Evolutionary conservation across 2,888 invertebrate genomes (phyloP), one percentile per base, ranked within the genome.

Genomic region (Perdita meconis): DNA sequence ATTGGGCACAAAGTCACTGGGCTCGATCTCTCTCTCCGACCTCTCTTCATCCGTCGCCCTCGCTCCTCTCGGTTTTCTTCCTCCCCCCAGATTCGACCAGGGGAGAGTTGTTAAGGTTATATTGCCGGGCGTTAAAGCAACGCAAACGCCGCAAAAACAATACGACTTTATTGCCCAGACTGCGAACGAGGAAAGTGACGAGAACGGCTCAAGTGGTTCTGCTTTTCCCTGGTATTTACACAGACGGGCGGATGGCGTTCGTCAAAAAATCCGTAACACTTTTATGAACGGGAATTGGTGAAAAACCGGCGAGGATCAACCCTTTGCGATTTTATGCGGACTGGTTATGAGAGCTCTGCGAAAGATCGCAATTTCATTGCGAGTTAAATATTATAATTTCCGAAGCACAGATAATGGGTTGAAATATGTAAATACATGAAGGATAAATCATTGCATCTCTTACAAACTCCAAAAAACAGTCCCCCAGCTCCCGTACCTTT

Each of bases 61-160:
- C 51, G 38, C 74, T 56, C 34, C 30, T 60, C 24, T 30, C 44
- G 22, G 55, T 34, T 75, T 51, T 50, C n/a, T n/a, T n/a, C n/a
- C n/a, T n/a, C n/a, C n/a, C 42, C 53, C 19, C 26, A 24, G 60
- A 55, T 60, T 55, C 67, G 51, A 22, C 56, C 44, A 34, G 42
- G 60, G 69, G 40, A 76, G 81, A 87, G 89, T 85, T 88, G 89
- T 92, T 90, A 91, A 91, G 89, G 86, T 91, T 91, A 91, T 91
- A 91, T 87, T 90, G 89, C 90, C 86, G 83, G 85, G 86, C 82
- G 88, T 90, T 89, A 90, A 89, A 91, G 84, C 87, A 85, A 85
- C 80, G 81, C 84, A 78, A 87, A 85, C 86, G 88, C 86, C 87
- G 83, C 88, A 89, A 90, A 90, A 91, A 91, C 90, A 90, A 90